phyloP scores from a whole-genome alignment of 2,797 vertebrate species.

The Phrynocephalus vlangalii region DNA sequence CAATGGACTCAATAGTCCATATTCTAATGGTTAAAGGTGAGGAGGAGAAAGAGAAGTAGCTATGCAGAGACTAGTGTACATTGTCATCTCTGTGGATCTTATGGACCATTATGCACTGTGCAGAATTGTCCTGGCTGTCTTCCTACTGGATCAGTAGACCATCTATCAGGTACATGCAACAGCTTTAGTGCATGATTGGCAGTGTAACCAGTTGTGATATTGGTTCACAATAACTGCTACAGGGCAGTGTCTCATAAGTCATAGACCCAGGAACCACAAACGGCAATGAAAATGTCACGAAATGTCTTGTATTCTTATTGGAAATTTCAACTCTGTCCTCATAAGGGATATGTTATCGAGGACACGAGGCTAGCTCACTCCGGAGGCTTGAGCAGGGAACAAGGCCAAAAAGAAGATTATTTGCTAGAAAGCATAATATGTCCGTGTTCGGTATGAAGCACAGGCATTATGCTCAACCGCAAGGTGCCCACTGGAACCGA shows the following conservation, averaged over 20 bases:
- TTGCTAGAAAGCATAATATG: constrained; percentile 29
- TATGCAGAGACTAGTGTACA: neutral
- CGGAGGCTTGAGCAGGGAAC: constrained; percentile 32
- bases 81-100: neutral
- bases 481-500: constrained; percentile 25
- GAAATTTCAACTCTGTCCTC: neutral
- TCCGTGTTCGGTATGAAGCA: constrained; percentile 33
- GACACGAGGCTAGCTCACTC: neutral
- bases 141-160: neutral
- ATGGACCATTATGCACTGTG: neutral
- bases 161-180: neutral
- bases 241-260: neutral
- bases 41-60: too few species aligned
- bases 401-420: constrained; percentile 35
- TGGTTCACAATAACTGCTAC: neutral
- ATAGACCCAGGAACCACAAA: constrained; percentile 1
- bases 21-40: too few species aligned
- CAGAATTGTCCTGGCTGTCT: neutral
- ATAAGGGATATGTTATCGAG: neutral
- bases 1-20: too few species aligned
- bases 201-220: neutral
- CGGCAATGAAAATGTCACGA: neutral
- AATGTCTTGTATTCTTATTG: neutral
- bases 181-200: neutral
- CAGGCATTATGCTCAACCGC: constrained; percentile 27